Evolutionary conservation across 2,888 invertebrate genomes (phyloP), one percentile per base, ranked within the genome.

Genomic region (Gastracanthus pulcherrimus): DNA sequence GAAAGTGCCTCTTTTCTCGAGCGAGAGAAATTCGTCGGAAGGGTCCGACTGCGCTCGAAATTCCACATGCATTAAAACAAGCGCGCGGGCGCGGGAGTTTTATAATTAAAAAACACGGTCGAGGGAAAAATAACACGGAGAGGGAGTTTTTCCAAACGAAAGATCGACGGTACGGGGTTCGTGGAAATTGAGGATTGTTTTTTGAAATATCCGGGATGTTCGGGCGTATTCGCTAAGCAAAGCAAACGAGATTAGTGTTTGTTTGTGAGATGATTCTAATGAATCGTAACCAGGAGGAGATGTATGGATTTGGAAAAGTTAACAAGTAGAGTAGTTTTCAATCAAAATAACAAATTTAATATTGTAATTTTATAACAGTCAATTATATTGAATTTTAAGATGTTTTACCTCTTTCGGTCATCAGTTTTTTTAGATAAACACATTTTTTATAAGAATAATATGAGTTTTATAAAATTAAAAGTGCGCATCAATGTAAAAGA

Each of bases 51-150:
- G n/a, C n/a, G n/a, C 38, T 66, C 55, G 23, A 26, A 71, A 64
- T 64, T 55, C 29, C 36, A 26, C 64, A 55, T 29, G 64, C 48
- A 51, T 77, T 16, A 29, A 26, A 51, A 36, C 11, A 23, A 11
- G 23, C 13, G 38, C 26, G 19, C 19, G 13, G 29, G 31, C 19
- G 51, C 29, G 16, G 0, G 6, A 29, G 19, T 34, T 48, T 36
- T 78, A 19, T 23, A 51, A 64, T 78, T 64, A 51, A 64, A 60
- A 48, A 60, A 69, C 34, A 34, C n/a, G n/a, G n/a, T n/a, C n/a
- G n/a, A n/a, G n/a, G n/a, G n/a, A n/a, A n/a, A n/a, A n/a, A n/a
- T n/a, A n/a, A n/a, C n/a, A n/a, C n/a, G n/a, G 26, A 55, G 19
- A 5, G 26, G 29, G 11, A 26, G 41, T 55, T 55, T 55, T n/a